Evolutionary conservation across 2,888 invertebrate species (phyloP).

Genomic region (Aleiodes testaceus): DNA sequence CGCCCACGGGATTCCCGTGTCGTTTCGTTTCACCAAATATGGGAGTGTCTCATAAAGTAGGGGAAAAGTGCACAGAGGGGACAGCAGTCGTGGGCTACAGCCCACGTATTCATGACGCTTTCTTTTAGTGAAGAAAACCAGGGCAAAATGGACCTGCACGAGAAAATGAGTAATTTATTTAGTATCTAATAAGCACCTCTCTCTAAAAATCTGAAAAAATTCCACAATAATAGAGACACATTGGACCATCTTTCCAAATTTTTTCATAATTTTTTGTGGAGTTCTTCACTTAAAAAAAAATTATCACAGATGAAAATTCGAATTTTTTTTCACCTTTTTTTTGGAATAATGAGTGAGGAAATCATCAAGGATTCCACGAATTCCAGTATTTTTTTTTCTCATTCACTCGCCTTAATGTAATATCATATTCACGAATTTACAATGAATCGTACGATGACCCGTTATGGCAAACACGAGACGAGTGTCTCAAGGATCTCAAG

Average conservation of each 20-base stretch:
- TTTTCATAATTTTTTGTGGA: too few relatives aligned
- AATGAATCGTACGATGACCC: slow-evolving; percentile 21
- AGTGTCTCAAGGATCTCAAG: slow-evolving; percentile 24
- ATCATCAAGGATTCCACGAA: neutral
- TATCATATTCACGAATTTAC: slow-evolving; percentile 3
- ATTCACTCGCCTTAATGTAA: neutral
- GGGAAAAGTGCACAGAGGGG: slow-evolving; percentile 15
- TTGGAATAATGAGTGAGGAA: neutral
- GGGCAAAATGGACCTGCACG: neutral
- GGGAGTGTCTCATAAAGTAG: slow-evolving; percentile 47
- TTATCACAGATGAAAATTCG: neutral
- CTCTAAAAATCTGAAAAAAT: too few relatives aligned
- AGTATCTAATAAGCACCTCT: too few relatives aligned
- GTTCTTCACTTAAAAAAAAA: too few relatives aligned
- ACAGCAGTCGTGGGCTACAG: slow-evolving; percentile 22
- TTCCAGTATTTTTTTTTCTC: neutral
- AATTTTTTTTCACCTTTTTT: neutral
- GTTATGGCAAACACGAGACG: slow-evolving; percentile 17
- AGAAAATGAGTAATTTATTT: too few relatives aligned
- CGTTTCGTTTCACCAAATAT: slow-evolving; percentile 66
- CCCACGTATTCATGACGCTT: slow-evolving; percentile 38
- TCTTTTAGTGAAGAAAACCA: slow-evolving; percentile 21
- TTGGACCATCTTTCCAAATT: too few relatives aligned
- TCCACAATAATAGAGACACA: too few relatives aligned
- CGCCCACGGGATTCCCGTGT: slow-evolving; percentile 64